These are phyloP conservation scores for Calcarius lapponicus DNA, from an alignment of 2,797 vertebrate genomes.

Conservation along the genomic window DNA sequence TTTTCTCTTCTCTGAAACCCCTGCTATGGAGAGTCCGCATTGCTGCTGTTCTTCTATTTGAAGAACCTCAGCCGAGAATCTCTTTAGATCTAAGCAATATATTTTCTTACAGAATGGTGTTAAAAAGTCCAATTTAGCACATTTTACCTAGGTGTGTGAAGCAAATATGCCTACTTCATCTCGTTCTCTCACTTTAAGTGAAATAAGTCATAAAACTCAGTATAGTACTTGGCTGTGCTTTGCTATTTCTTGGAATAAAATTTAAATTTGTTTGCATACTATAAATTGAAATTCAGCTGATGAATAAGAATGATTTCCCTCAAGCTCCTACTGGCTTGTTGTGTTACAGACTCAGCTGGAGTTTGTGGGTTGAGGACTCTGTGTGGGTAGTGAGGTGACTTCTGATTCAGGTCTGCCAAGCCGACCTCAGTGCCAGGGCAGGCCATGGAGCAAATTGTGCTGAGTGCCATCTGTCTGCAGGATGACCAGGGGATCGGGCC, in stretches of 20 bases:
- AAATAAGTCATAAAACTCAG: neutral
- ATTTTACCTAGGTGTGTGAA: neutral
- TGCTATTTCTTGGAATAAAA: neutral
- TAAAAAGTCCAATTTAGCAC: neutral
- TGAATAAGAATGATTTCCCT: neutral
- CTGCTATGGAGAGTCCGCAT: neutral
- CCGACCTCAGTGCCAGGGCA: neutral
- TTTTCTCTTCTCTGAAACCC: neutral
- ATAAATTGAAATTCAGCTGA: neutral
- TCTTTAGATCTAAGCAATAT: neutral
- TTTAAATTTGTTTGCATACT: neutral
- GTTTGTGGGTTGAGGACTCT: neutral
- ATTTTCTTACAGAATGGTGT: neutral
- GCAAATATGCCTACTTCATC: neutral
- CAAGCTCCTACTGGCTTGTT: neutral
- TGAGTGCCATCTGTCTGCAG: rapidly evolving
- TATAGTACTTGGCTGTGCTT: neutral
- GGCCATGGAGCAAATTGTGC: too few relatives aligned
- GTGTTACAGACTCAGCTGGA: neutral
- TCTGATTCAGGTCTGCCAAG: neutral
- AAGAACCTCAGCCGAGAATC: neutral
- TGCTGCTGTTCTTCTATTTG: neutral
- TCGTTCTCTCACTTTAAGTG: neutral
- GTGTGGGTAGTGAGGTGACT: neutral
- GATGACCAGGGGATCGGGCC: neutral